Evolutionary conservation across 1,140 invertebrate genomes (phyloP).

Genomic region (Eubasilissa regina): DNA sequence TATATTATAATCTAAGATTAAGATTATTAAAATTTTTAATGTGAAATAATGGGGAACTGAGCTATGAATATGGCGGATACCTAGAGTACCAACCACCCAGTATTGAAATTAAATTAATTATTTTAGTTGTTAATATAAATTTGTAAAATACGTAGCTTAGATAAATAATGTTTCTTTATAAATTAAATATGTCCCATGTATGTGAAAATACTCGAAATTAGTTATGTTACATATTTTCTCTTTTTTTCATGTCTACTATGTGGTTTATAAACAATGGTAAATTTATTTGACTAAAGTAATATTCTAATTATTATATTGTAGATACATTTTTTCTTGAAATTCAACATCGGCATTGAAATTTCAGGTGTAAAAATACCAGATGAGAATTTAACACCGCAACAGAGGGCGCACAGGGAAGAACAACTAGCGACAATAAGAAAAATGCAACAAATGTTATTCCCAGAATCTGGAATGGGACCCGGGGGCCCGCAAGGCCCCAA

Average conservation of each 20-base stretch:
- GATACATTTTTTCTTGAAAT: not conserved
- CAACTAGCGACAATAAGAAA: constrained; percentile 92
- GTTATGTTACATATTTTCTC: constrained; percentile 40
- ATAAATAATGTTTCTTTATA: no score
- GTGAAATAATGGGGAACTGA: no score
- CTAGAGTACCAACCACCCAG: no score
- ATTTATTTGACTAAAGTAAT: constrained; percentile 40
- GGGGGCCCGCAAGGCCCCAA: constrained; percentile 65
- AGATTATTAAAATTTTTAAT: no score
- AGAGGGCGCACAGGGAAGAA: constrained; percentile 93
- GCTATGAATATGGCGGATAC: no score
- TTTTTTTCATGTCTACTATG: constrained; percentile 38
- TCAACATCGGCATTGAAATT: constrained; percentile 5
- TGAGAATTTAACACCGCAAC: constrained; percentile 96
- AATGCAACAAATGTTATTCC: constrained; percentile 94
- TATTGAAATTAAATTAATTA: no score
- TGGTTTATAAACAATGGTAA: constrained; percentile 39
- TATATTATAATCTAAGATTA: no score
- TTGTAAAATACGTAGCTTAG: no score
- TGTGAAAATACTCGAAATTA: not conserved
- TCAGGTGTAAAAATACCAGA: constrained; percentile 93
- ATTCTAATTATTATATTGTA: not conserved
- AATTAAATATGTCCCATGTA: not conserved
- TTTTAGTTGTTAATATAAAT: no score
- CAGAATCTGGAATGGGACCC: constrained; percentile 76